Base-by-base conservation (phyloP, 2,113 vertebrate species). In the Oreochromis spilurus region DNA sequence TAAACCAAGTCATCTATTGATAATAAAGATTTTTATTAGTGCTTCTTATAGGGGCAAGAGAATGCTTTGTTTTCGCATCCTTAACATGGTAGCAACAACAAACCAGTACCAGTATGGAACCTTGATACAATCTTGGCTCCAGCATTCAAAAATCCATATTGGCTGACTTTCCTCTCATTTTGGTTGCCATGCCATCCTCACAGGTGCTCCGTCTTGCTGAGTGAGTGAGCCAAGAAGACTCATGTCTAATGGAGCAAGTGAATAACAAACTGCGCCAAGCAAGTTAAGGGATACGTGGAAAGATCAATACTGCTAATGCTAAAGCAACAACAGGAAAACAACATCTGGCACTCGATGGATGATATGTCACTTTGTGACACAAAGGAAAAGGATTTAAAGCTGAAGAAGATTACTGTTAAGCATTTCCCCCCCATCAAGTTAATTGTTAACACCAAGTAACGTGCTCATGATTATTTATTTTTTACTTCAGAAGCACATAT, bases 211-310 rank as follows among this genome's bases (percentile, higher is more conserved):
- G 29, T 84, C 85, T 86, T 24, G 77, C 83, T 85, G 81, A 58
- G 57, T 43, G 48, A 67, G 48, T 16, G 50, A 55, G 82, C 85
- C 43, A 29, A 85, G 62, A 78, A 84, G 72, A 55, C 84, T 67
- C 36, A 6, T 2, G 6, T 77, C 83, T 88, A 84, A 87, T 50
- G 26, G 79, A 91, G 62, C 75, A 45, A 45, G 91, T 79, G 89
- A 91, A 92, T 83, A 93, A 93, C 88, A 92, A 88, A 88, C 83
- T 81, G 90, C 60, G 48, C 45, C 55, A 91, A 90, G 87, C 60
- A 21, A 82, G 79, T 81, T 65, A 34, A 79, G 17, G 57, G 79
- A 77, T 84, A 80, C 5, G 58, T 11, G 67, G 82, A 81, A 60
- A 70, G 79, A 94, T 95, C 92, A 17, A 95, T 93, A 82, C 17